Evolutionary conservation across 2,113 vertebrate genomes (phyloP), one percentile per base, ranked within the genome.

Genomic region (Tachysurus fulvidraco): DNA sequence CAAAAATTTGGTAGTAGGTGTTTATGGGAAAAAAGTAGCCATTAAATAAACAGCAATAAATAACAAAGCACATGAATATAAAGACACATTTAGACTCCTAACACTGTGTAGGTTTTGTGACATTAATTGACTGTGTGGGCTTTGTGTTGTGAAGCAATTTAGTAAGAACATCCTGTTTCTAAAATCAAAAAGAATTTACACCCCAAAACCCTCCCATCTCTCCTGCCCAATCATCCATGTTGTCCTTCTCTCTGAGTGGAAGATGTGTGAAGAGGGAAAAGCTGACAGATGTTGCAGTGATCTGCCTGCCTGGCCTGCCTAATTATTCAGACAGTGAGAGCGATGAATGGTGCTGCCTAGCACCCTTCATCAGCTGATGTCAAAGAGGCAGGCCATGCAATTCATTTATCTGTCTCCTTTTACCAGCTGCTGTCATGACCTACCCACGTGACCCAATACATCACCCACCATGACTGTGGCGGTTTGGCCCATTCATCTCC

Each of bases 401-500:
- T 85, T 87, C 90, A 91, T 93, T 92, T 87, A 93, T 93, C 91
- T 87, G 85, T 90, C 88, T 92, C 88, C 89, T 89, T 91, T 93
- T 90, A 92, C 92, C 86, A 86, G 81, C 81, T 84, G 83, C 90
- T 86, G 91, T 89, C 89, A 90, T 59, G 71, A 86, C 86, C 85
- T 71, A 73, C 65, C 90, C 87, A 84, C 86, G 81, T 21, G 73
- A 50, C 55, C 81, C 73, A 62, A 86, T 71, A 88, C 76, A 86
- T 88, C 74, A 83, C 25, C 81, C 62, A 71, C 30, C 55, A n/a
- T 55, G 52, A 23, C 77, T 28, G 16, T 8, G 46, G 73, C 54
- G 30, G 69, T 74, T 87, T 62, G 23, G 52, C 23, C 81, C 16
- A 82, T 86, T 86, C 79, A 82, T 86, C 67, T 86, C 71, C 80